phyloP scores from a whole-genome alignment of 2,888 invertebrate species.

The Sinentomon sp. region DNA sequence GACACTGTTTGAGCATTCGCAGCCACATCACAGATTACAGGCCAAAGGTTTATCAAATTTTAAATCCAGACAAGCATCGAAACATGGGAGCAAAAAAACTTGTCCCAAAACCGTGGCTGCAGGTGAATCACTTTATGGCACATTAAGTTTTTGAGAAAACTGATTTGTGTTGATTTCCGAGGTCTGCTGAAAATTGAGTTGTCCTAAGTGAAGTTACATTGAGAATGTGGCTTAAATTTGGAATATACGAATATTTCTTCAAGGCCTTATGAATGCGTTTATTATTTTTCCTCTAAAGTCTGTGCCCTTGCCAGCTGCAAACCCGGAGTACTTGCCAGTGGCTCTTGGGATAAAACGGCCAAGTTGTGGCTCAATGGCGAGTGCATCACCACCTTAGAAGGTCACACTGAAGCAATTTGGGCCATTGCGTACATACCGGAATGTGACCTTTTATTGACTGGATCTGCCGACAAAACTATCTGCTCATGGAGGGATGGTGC shows the following conservation, averaged over 20 bases:
- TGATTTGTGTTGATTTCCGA: too few species aligned
- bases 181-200: too few species aligned
- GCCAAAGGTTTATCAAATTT: too few species aligned
- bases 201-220: too few species aligned
- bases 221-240: background rate
- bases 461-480: slow-evolving; percentile 74
- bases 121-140: too few species aligned
- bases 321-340: slow-evolving; percentile 37
- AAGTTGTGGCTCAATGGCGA: slow-evolving; percentile 42
- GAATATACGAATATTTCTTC: slow-evolving; percentile 1
- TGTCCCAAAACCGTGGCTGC: too few species aligned
- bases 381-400: slow-evolving; percentile 29
- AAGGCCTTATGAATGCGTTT: background rate
- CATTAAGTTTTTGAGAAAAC: too few species aligned
- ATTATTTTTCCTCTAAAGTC: slow-evolving; percentile 19
- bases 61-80: too few species aligned
- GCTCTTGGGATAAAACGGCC: slow-evolving; percentile 79
- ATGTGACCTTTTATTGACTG: slow-evolving; percentile 34
- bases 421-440: slow-evolving; percentile 24
- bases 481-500: slow-evolving; percentile 52
- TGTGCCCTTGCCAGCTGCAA: slow-evolving; percentile 23
- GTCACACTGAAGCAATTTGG: slow-evolving; percentile 61
- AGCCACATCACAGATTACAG: too few species aligned
- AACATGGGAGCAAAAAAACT: too few species aligned
- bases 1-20: too few species aligned